Conservation (phyloP, 2,888 invertebrate species). For the Protula sp. region DNA sequence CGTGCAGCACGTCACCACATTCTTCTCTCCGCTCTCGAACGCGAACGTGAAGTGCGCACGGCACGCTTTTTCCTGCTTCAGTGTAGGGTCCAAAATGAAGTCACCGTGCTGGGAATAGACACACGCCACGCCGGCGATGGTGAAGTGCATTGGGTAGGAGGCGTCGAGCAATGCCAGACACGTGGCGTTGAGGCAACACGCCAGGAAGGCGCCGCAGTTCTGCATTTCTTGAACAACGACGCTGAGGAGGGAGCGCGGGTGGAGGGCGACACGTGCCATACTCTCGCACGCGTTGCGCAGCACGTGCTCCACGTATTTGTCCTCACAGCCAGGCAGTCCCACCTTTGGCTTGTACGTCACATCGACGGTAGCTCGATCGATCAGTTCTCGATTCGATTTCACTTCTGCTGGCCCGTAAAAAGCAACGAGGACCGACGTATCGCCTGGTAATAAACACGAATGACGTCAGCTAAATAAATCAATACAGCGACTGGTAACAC, state of each 20-base stretch:
- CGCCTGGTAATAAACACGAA: too few relatives aligned
- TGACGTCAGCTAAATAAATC: too few relatives aligned
- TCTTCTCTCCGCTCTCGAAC: constrained; percentile 36
- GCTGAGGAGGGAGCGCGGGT: constrained; percentile 75
- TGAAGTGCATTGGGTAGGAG: constrained; percentile 75
- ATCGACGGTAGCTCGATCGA: constrained; percentile 75
- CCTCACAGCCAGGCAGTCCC: constrained; percentile 68
- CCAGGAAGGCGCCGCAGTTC: constrained; percentile 62
- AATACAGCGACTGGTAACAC: too few relatives aligned
- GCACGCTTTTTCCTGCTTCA: constrained; percentile 52
- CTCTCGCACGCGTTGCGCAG: constrained; percentile 73
- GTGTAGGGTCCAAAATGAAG: constrained; percentile 64
- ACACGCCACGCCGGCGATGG: constrained; percentile 74
- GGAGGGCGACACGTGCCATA: constrained; percentile 65
- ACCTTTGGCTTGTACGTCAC: constrained; percentile 68
- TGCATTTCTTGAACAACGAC: constrained; percentile 82
- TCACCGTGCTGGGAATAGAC: constrained; percentile 61
- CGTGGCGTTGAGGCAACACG: constrained; percentile 75
- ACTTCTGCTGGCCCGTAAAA: constrained; percentile 98
- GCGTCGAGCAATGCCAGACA: constrained; percentile 78
- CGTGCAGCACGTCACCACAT: constrained; percentile 34
- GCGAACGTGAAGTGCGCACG: constrained; percentile 35
- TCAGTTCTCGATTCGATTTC: constrained; percentile 65
- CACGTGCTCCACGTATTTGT: constrained; percentile 69
- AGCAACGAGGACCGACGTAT: constrained; percentile 90